These are phyloP conservation scores for Odontocolon sp. DNA, from an alignment of 2,888 invertebrate species.

Conservation along the genomic window DNA sequence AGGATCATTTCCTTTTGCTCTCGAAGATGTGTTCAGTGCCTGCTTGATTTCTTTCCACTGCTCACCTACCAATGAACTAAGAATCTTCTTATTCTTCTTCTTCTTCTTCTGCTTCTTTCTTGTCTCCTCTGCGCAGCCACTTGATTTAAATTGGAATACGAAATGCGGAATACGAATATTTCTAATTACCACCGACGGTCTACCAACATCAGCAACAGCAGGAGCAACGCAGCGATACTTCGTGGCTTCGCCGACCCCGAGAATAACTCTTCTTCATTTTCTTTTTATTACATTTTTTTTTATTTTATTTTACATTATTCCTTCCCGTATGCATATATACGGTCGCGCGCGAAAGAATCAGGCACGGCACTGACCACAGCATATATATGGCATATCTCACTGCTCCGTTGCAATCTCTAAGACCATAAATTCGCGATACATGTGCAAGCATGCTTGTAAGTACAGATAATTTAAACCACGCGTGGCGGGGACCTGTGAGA, in stretches of 20 bases:
- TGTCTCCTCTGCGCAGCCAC: constrained; percentile 57
- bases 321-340: constrained; percentile 30
- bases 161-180: constrained; percentile 67
- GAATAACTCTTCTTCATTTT: constrained; percentile 41
- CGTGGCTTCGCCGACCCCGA: constrained; percentile 7
- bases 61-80: constrained; percentile 58
- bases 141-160: constrained; percentile 77
- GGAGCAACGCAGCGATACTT: constrained; percentile 34
- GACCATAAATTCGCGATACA: constrained; percentile 46
- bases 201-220: constrained; percentile 48
- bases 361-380: constrained; percentile 7
- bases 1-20: constrained; percentile 28
- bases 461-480: constrained; percentile 33
- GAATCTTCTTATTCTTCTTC: constrained; percentile 53
- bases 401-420: constrained; percentile 25
- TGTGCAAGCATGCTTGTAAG: constrained; percentile 26
- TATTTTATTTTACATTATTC: constrained; percentile 10
- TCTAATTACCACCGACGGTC: constrained; percentile 70
- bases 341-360: constrained; percentile 15
- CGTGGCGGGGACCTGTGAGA: background rate
- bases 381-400: constrained; percentile 5
- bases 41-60: constrained; percentile 28
- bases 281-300: constrained; percentile 1
- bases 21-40: background rate
- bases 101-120: constrained; percentile 42